phyloP scores from a whole-genome alignment of 2,888 invertebrate species.

The Drosophila dives region DNA sequence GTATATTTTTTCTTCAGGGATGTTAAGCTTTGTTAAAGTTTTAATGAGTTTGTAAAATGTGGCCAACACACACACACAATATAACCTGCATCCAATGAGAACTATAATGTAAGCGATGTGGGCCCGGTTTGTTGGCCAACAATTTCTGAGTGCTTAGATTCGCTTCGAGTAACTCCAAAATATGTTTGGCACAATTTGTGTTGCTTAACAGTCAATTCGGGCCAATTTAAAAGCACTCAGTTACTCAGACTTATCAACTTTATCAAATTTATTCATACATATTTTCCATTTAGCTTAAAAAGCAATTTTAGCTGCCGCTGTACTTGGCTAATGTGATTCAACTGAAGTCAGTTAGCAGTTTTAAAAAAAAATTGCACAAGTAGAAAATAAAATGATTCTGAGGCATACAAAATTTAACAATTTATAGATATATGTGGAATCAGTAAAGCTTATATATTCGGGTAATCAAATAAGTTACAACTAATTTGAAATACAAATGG shows the following conservation, averaged over 20 bases:
- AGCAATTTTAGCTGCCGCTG: conserved; percentile 3
- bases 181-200: conserved; percentile 23
- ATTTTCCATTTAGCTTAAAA: conserved; percentile 33
- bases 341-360: neutral
- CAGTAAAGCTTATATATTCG: neutral
- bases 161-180: conserved; percentile 41
- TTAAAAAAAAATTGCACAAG: neutral
- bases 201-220: conserved; percentile 18
- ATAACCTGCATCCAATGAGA: conserved; percentile 6
- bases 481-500: neutral
- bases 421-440: neutral
- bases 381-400: neutral
- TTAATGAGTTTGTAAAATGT: conserved; percentile 62
- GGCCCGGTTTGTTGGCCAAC: conserved; percentile 1
- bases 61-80: conserved; percentile 7
- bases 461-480: neutral
- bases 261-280: neutral
- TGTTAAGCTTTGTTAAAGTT: conserved; percentile 39
- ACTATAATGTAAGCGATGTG: conserved; percentile 5
- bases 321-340: neutral
- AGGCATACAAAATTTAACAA: neutral
- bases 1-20: neutral
- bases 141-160: conserved; percentile 35
- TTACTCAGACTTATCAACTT: conserved; percentile 30
- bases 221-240: conserved; percentile 8